Evolutionary conservation across 1,140 invertebrate genomes (phyloP).

Genomic region (Drosophila subobscura): DNA sequence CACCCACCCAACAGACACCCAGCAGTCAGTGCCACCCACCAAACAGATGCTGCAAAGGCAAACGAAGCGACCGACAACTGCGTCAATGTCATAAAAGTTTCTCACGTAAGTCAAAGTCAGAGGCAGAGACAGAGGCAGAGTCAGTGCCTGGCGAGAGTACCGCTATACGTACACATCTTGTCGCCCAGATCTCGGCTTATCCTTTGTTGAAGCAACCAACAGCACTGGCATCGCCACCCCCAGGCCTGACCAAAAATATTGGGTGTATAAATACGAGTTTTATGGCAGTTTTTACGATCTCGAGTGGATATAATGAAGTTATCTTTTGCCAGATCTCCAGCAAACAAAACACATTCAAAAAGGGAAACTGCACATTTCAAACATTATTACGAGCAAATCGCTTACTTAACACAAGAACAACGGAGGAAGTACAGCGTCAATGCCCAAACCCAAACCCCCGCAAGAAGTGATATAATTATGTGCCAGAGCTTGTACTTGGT

Average conservation of each 20-base stretch:
- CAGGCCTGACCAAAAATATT: not conserved
- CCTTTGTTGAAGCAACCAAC: constrained; percentile 15
- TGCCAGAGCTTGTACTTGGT: not conserved
- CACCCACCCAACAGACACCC: constrained; percentile 6
- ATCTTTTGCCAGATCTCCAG: constrained; percentile 26
- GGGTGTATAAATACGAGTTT: constrained; percentile 42
- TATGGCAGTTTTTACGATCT: constrained; percentile 41
- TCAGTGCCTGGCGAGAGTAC: constrained; percentile 12
- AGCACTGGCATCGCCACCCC: not conserved
- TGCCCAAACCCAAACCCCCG: constrained; percentile 5
- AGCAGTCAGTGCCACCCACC: constrained; percentile 14
- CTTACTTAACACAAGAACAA: constrained; percentile 17
- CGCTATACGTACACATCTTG: constrained; percentile 38
- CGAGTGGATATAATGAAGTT: constrained; percentile 32
- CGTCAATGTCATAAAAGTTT: constrained; percentile 76
- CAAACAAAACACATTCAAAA: constrained; percentile 44
- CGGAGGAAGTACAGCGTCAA: not conserved
- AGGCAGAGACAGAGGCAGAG: too few relatives aligned
- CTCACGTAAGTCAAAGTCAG: constrained; percentile 74
- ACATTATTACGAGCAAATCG: constrained; percentile 9
- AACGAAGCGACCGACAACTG: constrained; percentile 22
- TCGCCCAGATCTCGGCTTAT: constrained; percentile 37
- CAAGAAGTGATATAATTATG: constrained; percentile 31
- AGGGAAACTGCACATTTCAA: constrained; percentile 2
- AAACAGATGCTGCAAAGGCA: constrained; percentile 17